Percentiles rank a stretch among this genome's conserved stretches.
Evolutionary conservation across 2,797 vertebrate genomes (phyloP).

Genomic region (Sebastes umbrosus): DNA sequence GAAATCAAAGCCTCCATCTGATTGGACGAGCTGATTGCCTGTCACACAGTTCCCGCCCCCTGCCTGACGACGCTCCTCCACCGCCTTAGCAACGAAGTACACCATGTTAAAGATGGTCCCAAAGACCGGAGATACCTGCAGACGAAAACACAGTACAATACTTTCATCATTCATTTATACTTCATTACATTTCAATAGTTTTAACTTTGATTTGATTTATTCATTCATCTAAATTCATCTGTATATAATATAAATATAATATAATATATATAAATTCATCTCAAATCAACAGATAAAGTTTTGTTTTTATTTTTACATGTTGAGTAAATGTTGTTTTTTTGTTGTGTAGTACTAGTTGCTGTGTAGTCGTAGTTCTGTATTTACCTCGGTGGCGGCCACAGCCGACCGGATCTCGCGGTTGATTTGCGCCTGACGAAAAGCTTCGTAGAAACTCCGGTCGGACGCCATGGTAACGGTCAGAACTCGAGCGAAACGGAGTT

Average conservation of each 20-base stretch:
- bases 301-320: too few species aligned
- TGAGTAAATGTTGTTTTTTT: neutral
- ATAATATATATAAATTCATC: too few species aligned
- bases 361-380: neutral
- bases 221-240: too few species aligned
- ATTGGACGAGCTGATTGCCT: slow-evolving; percentile 75
- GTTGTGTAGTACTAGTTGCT: neutral
- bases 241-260: too few species aligned
- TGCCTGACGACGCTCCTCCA: slow-evolving; percentile 72
- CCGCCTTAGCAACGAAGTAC: slow-evolving; percentile 80
- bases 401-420: slow-evolving; percentile 58
- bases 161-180: too few species aligned
- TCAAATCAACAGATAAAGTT: too few species aligned
- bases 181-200: too few species aligned
- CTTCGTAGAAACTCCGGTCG: slow-evolving; percentile 80
- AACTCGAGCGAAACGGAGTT: slow-evolving; percentile 71
- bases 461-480: slow-evolving; percentile 89
- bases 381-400: slow-evolving; percentile 61
- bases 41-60: slow-evolving; percentile 81
- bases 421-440: slow-evolving; percentile 72
- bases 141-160: neutral
- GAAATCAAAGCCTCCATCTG: slow-evolving; percentile 76
- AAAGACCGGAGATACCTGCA: slow-evolving; percentile 92
- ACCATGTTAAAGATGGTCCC: slow-evolving; percentile 91
- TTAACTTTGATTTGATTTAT: too few species aligned